A percentile compares a stretch with the other conserved stretches of the same genome.
Evolutionary conservation across 1,140 invertebrate species (phyloP).

Genomic region (Trachymyrmex cornetzi): DNA sequence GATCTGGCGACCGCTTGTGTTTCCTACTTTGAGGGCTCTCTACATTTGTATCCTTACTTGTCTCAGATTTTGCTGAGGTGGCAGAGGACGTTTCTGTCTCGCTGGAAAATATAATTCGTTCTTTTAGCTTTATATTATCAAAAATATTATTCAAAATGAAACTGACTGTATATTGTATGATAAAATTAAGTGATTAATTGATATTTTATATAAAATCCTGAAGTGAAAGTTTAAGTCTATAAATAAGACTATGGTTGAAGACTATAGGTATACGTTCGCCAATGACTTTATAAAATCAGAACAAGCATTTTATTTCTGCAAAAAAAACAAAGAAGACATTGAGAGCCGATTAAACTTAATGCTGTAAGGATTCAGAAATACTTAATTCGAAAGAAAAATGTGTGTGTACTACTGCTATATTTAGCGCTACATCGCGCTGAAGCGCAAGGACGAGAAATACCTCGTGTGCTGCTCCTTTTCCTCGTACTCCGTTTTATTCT

Average conservation of each 20-base stretch:
- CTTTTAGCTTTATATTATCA: not conserved
- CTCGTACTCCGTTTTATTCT: conserved; percentile 21
- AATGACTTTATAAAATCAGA: not conserved
- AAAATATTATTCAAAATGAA: not conserved
- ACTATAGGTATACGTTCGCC: not conserved
- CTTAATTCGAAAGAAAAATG: not conserved
- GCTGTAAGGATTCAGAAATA: not conserved
- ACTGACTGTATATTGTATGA: not conserved
- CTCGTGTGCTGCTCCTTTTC: conserved; percentile 28
- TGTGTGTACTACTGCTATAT: not conserved
- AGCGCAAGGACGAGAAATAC: not conserved
- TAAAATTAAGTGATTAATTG: not conserved
- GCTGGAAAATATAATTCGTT: conserved; percentile 3
- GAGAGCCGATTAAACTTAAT: not conserved
- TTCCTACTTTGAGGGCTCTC: conserved; percentile 30
- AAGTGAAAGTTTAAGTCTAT: not conserved
- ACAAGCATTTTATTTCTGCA: not conserved
- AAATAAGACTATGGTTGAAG: no score
- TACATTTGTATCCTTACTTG: not conserved
- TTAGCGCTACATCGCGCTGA: not conserved
- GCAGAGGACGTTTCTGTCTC: not conserved
- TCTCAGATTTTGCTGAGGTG: not conserved
- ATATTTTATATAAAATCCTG: not conserved
- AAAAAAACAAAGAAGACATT: not conserved
- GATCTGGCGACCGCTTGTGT: conserved; percentile 47